Conservation (phyloP, 2,888 invertebrate genomes). For the Rhamphomyia laevipes region DNA sequence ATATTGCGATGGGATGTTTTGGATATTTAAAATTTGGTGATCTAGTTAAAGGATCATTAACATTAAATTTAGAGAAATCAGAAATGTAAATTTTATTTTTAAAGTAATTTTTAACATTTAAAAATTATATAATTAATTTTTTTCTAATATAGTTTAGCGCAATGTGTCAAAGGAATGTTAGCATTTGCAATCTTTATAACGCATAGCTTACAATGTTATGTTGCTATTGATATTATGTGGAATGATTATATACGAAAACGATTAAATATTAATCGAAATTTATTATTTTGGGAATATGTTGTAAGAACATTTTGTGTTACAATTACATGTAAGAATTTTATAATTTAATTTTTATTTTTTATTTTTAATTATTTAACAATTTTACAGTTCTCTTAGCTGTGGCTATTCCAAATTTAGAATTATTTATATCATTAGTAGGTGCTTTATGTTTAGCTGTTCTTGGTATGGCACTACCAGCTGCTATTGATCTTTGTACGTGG, state of each 20-base stretch:
- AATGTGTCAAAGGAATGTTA: constrained; percentile 49
- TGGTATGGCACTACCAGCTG: constrained; percentile 62
- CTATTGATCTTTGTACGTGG: constrained; percentile 57
- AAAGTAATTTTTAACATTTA: not conserved
- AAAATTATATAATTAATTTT: not conserved
- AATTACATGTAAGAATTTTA: constrained; percentile 43
- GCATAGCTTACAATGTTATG: constrained; percentile 80
- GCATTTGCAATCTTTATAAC: constrained; percentile 65
- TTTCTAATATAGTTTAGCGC: constrained; percentile 44
- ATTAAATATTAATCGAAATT: constrained; percentile 27
- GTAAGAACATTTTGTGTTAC: constrained; percentile 43
- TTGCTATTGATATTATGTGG: constrained; percentile 74
- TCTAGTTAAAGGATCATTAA: constrained; percentile 59
- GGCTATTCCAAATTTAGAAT: constrained; percentile 54
- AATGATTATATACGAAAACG: constrained; percentile 29
- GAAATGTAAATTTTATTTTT: constrained; percentile 39
- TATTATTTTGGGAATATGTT: constrained; percentile 40
- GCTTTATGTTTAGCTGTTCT: constrained; percentile 60
- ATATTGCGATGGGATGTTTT: constrained; percentile 67
- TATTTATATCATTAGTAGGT: constrained; percentile 66
- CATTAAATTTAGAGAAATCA: constrained; percentile 60
- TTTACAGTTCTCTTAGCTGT: constrained; percentile 55
- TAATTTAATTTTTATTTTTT: not conserved
- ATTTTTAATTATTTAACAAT: not conserved
- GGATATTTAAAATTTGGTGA: constrained; percentile 75